These are phyloP conservation scores for Tragelaphus scriptus DNA, from an alignment of 2,113 vertebrate genomes.

Conservation along the genomic window DNA sequence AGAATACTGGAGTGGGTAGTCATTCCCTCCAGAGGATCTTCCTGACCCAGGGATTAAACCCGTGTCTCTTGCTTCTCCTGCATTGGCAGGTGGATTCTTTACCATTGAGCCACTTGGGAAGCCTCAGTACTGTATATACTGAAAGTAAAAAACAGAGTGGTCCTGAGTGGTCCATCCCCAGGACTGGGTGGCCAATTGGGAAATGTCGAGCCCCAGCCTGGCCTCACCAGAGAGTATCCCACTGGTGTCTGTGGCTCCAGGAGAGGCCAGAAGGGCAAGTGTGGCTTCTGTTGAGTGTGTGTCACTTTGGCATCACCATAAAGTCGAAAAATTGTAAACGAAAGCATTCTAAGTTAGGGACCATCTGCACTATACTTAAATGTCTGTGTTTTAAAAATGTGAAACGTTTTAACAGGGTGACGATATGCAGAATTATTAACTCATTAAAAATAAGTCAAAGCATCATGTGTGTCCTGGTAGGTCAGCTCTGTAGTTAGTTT, in stretches of 20 bases:
- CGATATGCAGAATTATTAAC: neutral
- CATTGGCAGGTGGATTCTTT: neutral
- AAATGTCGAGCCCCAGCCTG: neutral
- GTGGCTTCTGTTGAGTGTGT: neutral
- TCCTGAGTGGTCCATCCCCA: neutral
- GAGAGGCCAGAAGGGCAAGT: neutral
- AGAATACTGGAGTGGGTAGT: neutral
- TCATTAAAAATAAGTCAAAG: neutral
- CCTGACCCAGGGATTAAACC: neutral
- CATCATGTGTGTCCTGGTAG: neutral
- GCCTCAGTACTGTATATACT: neutral
- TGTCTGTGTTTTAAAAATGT: neutral
- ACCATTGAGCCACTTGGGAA: neutral
- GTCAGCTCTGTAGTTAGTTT: slow-evolving; percentile 16
- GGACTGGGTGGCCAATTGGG: neutral
- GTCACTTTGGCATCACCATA: neutral
- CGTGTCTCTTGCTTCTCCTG: neutral
- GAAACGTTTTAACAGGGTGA: slow-evolving; percentile 1
- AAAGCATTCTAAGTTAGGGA: neutral
- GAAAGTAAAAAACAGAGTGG: neutral
- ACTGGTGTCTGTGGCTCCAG: neutral
- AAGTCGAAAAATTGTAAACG: neutral
- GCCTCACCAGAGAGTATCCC: neutral
- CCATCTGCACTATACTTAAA: neutral
- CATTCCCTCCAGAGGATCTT: neutral